phyloP scores from a whole-genome alignment of 92 coral and sea anemone genomes.

The Phenganax stokvisi region DNA sequence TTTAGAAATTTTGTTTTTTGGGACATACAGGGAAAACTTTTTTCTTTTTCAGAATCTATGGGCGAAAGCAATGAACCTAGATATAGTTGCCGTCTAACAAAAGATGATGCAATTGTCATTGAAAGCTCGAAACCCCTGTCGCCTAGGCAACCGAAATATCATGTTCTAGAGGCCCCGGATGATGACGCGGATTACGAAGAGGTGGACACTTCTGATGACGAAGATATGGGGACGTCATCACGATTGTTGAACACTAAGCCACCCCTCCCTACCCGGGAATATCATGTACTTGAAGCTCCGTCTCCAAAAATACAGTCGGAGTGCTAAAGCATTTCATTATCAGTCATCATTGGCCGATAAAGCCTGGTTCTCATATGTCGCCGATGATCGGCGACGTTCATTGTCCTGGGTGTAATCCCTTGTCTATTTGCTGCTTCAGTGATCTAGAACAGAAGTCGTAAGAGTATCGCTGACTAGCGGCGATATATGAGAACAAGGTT shows the following conservation, averaged over 20 bases:
- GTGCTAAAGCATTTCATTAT: not conserved
- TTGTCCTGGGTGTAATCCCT: too few species aligned
- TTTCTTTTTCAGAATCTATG: constrained; percentile 23
- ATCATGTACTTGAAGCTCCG: not conserved
- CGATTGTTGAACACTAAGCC: not conserved
- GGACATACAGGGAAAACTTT: not conserved
- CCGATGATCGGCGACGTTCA: too few species aligned
- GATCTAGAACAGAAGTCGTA: too few species aligned
- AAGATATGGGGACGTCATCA: not conserved
- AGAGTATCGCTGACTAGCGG: too few species aligned
- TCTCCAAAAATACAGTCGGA: not conserved
- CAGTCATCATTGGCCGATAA: not conserved
- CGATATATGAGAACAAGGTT: too few species aligned
- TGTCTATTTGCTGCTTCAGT: too few species aligned
- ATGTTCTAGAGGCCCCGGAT: constrained; percentile 21
- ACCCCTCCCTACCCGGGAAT: constrained; percentile 25
- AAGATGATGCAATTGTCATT: constrained; percentile 22
- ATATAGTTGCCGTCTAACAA: constrained; percentile 23
- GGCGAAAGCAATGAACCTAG: constrained; percentile 6
- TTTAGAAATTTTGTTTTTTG: not conserved
- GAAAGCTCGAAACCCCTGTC: not conserved
- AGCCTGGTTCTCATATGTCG: not conserved
- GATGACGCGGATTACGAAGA: constrained; percentile 32
- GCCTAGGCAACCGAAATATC: constrained; percentile 5
- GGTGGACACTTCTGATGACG: constrained; percentile 20